phyloP scores from a whole-genome alignment of 2,888 invertebrate species.

The Lasioglossum leucozonium region DNA sequence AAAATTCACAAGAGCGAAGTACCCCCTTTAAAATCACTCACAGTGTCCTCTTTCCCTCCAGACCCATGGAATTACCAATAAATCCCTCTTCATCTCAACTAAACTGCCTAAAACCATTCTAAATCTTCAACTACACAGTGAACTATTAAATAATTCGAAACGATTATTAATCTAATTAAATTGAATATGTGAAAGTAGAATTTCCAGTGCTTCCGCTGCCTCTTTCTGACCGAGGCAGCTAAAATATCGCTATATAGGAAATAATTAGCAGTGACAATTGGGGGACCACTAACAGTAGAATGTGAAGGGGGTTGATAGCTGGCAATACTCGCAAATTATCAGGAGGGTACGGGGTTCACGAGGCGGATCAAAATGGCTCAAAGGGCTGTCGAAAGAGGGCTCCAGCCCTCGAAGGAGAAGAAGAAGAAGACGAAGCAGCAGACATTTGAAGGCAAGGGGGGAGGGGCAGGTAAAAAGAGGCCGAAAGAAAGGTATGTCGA shows the following conservation, averaged over 20 bases:
- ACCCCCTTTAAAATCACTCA: not conserved
- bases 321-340: constrained; percentile 51
- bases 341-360: constrained; percentile 21
- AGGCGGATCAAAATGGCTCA: constrained; percentile 36
- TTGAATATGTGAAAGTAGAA: too few relatives aligned
- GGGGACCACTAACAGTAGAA: not conserved
- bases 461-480: constrained; percentile 33
- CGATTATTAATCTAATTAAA: too few relatives aligned
- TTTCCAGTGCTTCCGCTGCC: too few relatives aligned
- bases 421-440: not conserved
- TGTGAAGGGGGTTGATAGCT: constrained; percentile 41
- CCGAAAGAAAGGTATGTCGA: constrained; percentile 38
- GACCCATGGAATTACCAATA: not conserved
- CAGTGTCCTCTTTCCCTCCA: not conserved
- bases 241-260: not conserved
- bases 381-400: not conserved
- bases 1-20: not conserved
- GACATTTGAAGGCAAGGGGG: not conserved
- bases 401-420: not conserved
- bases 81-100: not conserved
- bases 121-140: not conserved
- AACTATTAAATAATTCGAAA: not conserved
- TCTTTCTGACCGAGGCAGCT: too few relatives aligned
- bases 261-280: not conserved
- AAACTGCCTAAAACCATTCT: not conserved